phyloP scores from a whole-genome alignment of 92 coral and sea anemone species.

The Porites rus region DNA sequence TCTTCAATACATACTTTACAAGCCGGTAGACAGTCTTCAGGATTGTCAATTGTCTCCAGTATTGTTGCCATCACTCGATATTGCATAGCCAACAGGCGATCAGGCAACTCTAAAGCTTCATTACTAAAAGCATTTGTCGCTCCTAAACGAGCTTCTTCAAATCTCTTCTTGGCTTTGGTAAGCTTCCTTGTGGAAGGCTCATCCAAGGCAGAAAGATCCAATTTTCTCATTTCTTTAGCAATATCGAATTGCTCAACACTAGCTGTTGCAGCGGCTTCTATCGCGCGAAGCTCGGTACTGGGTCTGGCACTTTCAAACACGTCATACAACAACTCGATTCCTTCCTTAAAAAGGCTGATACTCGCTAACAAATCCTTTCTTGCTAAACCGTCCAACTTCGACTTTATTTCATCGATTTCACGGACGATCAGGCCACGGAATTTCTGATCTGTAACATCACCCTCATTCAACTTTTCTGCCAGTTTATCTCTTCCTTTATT shows the following conservation, averaged over 20 bases:
- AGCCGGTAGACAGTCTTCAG: not conserved
- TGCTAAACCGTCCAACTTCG: not conserved
- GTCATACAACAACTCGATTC: not conserved
- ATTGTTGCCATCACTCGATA: constrained; percentile 47
- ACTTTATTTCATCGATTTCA: not conserved
- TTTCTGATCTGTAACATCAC: not conserved
- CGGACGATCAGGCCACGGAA: not conserved
- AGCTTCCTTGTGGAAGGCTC: not conserved
- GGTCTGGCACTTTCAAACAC: not conserved
- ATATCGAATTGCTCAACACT: not conserved
- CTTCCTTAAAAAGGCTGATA: not conserved
- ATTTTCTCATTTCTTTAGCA: constrained; percentile 4
- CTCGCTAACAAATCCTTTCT: not conserved
- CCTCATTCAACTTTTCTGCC: not conserved
- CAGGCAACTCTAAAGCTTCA: constrained; percentile 34
- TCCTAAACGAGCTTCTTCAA: not conserved
- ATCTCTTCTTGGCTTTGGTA: not conserved
- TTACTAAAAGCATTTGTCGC: constrained; percentile 49
- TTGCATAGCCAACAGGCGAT: constrained; percentile 55
- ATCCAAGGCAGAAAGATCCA: constrained; percentile 5
- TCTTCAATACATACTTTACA: constrained; percentile 5
- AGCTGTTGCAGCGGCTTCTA: not conserved
- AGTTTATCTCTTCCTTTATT: constrained; percentile 1
- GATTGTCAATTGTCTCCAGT: constrained; percentile 6
- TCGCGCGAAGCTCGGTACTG: not conserved